phyloP scores from a whole-genome alignment of 2,888 invertebrate genomes.

The Poecilobothrus nobilitatus region DNA sequence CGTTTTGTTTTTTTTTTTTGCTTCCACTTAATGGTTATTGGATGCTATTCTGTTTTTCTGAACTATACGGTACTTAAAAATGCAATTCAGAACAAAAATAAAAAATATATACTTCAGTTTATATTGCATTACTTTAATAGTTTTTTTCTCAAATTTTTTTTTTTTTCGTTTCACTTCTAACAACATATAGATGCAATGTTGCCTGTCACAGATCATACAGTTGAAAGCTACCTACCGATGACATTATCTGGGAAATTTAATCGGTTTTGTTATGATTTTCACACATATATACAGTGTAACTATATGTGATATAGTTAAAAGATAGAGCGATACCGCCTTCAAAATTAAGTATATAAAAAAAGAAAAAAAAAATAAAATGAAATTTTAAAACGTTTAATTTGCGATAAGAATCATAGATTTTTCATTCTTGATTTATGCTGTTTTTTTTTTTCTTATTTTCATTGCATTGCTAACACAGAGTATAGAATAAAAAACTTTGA shows the following conservation, averaged over 20 bases:
- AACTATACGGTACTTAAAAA: too few relatives aligned
- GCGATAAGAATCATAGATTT: not conserved
- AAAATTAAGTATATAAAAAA: too few relatives aligned
- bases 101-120: not conserved
- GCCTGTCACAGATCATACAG: not conserved
- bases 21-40: too few relatives aligned
- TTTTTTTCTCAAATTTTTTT: not conserved
- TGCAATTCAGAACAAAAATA: not conserved
- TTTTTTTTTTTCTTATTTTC: too few relatives aligned
- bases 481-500: too few relatives aligned
- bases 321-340: not conserved
- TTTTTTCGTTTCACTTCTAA: too few relatives aligned
- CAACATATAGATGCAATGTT: not conserved
- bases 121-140: not conserved
- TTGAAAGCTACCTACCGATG: constrained; percentile 1
- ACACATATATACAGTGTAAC: not conserved
- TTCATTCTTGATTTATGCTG: not conserved
- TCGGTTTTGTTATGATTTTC: constrained; percentile 1
- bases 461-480: too few relatives aligned
- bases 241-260: not conserved
- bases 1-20: too few relatives aligned
- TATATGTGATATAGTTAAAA: not conserved
- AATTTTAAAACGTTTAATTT: not conserved
- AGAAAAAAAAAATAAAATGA: too few relatives aligned
- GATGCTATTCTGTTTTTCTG: too few relatives aligned